Percentiles rank a stretch among this genome's conserved stretches.
Conservation (phyloP, 2,888 invertebrate species). For the Hypsopygia costalis region DNA sequence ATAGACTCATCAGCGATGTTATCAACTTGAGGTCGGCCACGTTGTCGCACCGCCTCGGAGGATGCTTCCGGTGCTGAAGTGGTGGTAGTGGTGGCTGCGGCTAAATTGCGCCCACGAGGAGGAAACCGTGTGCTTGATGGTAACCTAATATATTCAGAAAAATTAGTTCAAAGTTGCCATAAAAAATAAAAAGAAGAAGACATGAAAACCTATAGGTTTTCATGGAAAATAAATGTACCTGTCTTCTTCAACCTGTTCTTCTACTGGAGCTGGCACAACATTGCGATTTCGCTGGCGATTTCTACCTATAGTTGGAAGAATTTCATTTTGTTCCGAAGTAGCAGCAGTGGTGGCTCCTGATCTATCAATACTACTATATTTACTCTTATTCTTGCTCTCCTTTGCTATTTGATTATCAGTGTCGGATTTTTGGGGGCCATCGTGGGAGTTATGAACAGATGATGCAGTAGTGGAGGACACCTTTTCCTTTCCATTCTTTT, state of each 20-base stretch:
- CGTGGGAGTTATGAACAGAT: constrained; percentile 77
- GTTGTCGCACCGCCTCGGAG: constrained; percentile 64
- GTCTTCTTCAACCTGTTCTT: constrained; percentile 76
- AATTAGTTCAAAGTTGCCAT: not conserved
- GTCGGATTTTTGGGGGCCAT: constrained; percentile 79
- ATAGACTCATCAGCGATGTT: constrained; percentile 70
- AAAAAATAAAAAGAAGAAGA: not conserved
- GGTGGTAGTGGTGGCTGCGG: constrained; percentile 70
- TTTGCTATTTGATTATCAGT: constrained; percentile 61
- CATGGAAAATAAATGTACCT: constrained; percentile 40
- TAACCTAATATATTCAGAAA: too few relatives aligned
- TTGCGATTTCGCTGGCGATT: constrained; percentile 75
- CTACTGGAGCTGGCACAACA: constrained; percentile 62
- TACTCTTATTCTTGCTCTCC: constrained; percentile 71
- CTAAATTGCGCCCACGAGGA: constrained; percentile 82
- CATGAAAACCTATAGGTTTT: not conserved
- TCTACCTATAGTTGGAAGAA: constrained; percentile 73
- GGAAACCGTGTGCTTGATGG: constrained; percentile 94
- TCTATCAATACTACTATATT: constrained; percentile 79
- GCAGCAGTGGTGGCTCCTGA: constrained; percentile 51
- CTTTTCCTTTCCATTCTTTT: constrained; percentile 42
- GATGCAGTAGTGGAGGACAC: constrained; percentile 40
- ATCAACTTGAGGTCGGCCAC: constrained; percentile 62
- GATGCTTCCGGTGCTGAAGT: constrained; percentile 67
- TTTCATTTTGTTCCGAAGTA: constrained; percentile 85